Conservation (phyloP, 1,140 invertebrate genomes). For the Calephelis virginiensis region DNA sequence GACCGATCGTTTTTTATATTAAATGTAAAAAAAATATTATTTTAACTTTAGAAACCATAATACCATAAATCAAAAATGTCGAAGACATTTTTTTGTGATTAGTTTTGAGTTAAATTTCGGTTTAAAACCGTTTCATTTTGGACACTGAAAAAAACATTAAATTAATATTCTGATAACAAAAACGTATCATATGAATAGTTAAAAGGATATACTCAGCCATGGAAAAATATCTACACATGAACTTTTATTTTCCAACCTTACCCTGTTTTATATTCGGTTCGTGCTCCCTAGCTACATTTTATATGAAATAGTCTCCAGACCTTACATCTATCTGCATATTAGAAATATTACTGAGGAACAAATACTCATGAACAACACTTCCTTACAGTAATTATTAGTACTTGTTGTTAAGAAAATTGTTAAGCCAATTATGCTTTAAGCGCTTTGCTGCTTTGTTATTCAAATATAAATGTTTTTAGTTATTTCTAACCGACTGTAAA, state of each 20-base stretch:
- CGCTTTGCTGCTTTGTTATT: too few relatives aligned
- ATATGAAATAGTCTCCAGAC: constrained; percentile 59
- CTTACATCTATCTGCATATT: constrained; percentile 49
- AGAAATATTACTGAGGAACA: constrained; percentile 36
- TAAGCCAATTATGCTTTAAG: too few relatives aligned
- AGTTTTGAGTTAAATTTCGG: too few relatives aligned
- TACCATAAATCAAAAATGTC: too few relatives aligned
- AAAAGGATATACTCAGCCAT: neutral
- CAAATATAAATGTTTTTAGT: too few relatives aligned
- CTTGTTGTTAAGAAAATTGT: neutral
- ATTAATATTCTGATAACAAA: constrained; percentile 3
- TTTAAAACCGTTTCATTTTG: too few relatives aligned
- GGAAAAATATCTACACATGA: neutral
- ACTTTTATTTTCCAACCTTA: constrained; percentile 50
- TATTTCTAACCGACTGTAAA: too few relatives aligned
- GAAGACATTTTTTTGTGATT: too few relatives aligned
- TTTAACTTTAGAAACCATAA: too few relatives aligned
- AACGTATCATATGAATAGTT: constrained; percentile 2
- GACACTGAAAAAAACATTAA: neutral
- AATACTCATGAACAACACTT: constrained; percentile 35
- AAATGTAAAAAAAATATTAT: too few relatives aligned
- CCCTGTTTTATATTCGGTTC: constrained; percentile 56
- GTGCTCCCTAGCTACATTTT: constrained; percentile 56
- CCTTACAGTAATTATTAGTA: constrained; percentile 28
- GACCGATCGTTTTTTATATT: too few relatives aligned